These are phyloP conservation scores for human DNA, from an alignment of 2,113 vertebrate genomes.

Conservation along the genomic window DNA sequence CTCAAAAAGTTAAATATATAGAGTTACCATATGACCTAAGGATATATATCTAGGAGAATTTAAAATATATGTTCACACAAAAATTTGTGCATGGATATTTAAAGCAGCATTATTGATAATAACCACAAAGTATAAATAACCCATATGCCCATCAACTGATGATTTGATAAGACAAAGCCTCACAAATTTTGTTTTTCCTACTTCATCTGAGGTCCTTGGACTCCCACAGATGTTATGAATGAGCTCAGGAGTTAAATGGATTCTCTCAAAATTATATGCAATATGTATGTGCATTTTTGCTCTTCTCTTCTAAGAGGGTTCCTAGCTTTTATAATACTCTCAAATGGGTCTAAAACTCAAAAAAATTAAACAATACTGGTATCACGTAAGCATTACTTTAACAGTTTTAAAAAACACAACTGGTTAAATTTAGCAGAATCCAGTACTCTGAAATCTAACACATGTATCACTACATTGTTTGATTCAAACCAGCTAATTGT, in stretches of 20 bases:
- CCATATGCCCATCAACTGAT: background rate
- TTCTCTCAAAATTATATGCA: constrained; percentile 17
- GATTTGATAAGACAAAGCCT: background rate
- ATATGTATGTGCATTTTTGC: background rate
- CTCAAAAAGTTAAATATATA: background rate
- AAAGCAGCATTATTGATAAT: background rate
- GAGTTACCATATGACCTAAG: background rate
- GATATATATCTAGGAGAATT: background rate
- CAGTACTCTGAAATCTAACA: constrained; percentile 15
- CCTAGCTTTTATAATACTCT: background rate
- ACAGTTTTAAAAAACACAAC: background rate
- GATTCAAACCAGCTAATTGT: background rate
- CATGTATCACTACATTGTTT: background rate
- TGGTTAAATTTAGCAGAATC: background rate
- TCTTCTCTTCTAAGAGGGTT: background rate
- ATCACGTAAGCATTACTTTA: background rate
- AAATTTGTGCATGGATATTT: background rate
- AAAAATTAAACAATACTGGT: background rate
- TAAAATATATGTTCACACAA: background rate
- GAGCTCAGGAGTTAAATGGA: background rate
- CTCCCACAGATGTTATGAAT: background rate
- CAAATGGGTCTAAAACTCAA: constrained; percentile 12
- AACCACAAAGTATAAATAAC: background rate
- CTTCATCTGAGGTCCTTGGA: background rate
- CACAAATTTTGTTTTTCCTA: background rate